A percentile compares a stretch with the other conserved stretches of the same genome.
phyloP scores from a whole-genome alignment of 2,113 vertebrate species.

The Ageneiosus marmoratus region DNA sequence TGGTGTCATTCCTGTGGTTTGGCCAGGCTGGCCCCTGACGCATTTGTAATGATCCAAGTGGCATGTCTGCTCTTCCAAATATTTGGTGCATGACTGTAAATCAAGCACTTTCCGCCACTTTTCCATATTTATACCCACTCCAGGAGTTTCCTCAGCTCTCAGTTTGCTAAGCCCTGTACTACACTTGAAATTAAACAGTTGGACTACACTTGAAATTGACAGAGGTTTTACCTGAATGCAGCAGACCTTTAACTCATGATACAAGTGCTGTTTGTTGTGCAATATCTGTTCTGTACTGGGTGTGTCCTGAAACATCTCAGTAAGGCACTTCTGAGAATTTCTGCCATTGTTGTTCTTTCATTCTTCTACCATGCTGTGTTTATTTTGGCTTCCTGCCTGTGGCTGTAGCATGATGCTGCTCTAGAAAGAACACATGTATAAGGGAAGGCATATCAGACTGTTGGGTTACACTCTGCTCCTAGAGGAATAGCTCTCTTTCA shows the following conservation, averaged over 20 bases:
- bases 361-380: conserved; percentile 10
- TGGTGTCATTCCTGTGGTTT: conserved; percentile 23
- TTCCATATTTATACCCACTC: neutral
- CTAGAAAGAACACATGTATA: neutral
- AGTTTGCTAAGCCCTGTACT: neutral
- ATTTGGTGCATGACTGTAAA: conserved; percentile 14
- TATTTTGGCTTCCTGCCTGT: conserved; percentile 23
- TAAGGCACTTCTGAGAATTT: conserved; percentile 5
- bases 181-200: neutral
- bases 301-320: conserved; percentile 7
- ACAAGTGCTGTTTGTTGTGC: conserved; percentile 14
- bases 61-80: neutral
- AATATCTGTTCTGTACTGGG: conserved; percentile 38
- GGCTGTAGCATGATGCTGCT: neutral
- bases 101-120: conserved; percentile 11
- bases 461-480: conserved; percentile 7
- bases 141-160: neutral
- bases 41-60: neutral
- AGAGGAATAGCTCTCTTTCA: conserved; percentile 2
- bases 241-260: neutral
- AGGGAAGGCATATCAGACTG: neutral
- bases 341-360: neutral
- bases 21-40: neutral
- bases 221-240: neutral
- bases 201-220: too few species aligned